Evolutionary conservation across 1,140 invertebrate genomes (phyloP), one percentile per base, ranked within the genome.

Genomic region (Trichonephila clavata): DNA sequence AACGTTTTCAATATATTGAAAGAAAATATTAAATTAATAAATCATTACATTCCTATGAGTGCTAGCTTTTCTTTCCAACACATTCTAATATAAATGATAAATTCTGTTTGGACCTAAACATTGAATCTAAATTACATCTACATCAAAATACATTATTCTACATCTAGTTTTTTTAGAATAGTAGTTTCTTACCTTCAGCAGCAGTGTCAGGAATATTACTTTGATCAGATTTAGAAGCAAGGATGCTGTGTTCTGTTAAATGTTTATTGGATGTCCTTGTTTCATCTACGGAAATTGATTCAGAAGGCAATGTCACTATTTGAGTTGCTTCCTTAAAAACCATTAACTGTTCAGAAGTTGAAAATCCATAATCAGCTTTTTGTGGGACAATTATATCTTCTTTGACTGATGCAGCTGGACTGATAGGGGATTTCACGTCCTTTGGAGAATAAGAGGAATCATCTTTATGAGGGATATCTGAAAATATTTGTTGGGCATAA

Each of bases 401-500:
- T 27, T 83, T n/a, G 16, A 92, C 80, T 18, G 65, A 21, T 50
- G 27, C 6, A 21, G 8, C 43, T 16, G 60, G 20, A 43, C 61
- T 4, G 63, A 16, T 21, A 21, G 32, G n/a, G 50, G n/a, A 21
- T 63, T 61, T 83, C 39, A 27, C 14, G 24, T 71, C 68, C n/a
- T 6, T 16, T 32, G 27, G 18, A 16, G 27, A 27, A 32, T 43
- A 13, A 50, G 24, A 16, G 4, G 68, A n/a, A 20, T 14, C 16
- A 60, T 77, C 43, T 4, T 27, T 8, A 39, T 61, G 24, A 32
- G 84, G 20, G 7, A 27, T 39, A 60, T 43, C 32, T 13, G 32
- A 21, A 60, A 87, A 93, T 57, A 93, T 87, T 21, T 93, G 61
- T 87, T 93, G 91, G 21, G 57, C 60, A 65, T 87, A 93, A 71